Base-by-base conservation (phyloP, 2,797 vertebrate genomes). In the Monodelphis domestica region DNA sequence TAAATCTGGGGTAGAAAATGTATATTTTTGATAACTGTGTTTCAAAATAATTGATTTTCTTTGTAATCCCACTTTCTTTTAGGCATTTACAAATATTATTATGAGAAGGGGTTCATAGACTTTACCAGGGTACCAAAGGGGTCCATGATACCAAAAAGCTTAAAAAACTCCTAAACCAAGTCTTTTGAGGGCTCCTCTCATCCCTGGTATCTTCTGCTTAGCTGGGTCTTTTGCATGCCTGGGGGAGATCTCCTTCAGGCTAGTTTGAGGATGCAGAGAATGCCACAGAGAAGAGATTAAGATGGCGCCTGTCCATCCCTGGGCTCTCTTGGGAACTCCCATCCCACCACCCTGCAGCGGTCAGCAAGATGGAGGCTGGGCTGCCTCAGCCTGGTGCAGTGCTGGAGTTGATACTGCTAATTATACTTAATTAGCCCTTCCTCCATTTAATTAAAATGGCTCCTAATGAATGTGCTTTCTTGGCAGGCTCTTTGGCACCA, bases 401-500 rank as follows among this genome's bases (percentile, higher is more conserved):
- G 98, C 97, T 97, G 97, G 98, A 98, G 98, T 98, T 98, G 98
- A 98, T 98, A 98, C 97, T 97, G 97, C 98, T 98, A 98, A 98
- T 98, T 98, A 97, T 97, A 97, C 97, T 97, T 98, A 98, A 98
- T 98, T 98, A 98, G 98, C 97, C 97, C 97, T 98, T 97, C 97
- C 95, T 94, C 97, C 97, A 97, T 98, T 98, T 98, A 98, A 98
- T 98, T 98, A 98, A 98, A 98, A 97, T 95, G 96, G 97, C 97
- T 97, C 97, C 98, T 98, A 98, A 98, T 98, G 97, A 98, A 95
- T 97, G 91, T 98, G 94, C 98, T 97, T 99, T 98, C 97, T 98
- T 98, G 98, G 96, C 99, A 99, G 99, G 99, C 99, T 99, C 97
- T 99, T 99, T 93, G 99, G 99, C 98, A 99, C 99, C 97, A 99